These are phyloP conservation scores for Metaphire vulgaris DNA, from an alignment of 1,140 invertebrate genomes.

Conservation along the genomic window DNA sequence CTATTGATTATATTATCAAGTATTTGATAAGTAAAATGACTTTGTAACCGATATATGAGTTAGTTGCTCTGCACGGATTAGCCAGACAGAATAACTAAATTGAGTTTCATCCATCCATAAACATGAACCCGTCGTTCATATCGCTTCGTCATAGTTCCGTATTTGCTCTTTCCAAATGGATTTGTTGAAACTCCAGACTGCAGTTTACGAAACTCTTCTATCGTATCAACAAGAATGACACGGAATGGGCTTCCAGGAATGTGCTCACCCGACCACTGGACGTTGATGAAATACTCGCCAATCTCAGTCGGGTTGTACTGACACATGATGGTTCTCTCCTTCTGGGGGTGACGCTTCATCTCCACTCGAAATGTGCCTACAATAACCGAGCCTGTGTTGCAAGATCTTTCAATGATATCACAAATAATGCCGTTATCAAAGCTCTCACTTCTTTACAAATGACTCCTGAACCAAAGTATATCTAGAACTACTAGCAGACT, in stretches of 20 bases:
- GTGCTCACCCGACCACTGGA: constrained; percentile 95
- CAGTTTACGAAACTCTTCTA: constrained; percentile 70
- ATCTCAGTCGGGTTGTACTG: constrained; percentile 94
- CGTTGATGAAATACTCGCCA: constrained; percentile 94
- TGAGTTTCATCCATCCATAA: not conserved
- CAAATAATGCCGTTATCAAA: too few relatives aligned
- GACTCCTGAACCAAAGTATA: too few relatives aligned
- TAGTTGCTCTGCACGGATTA: too few relatives aligned
- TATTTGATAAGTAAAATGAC: too few relatives aligned
- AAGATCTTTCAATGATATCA: too few relatives aligned
- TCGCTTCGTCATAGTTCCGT: not conserved
- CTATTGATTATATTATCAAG: too few relatives aligned
- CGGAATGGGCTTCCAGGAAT: constrained; percentile 87
- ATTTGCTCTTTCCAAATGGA: not conserved
- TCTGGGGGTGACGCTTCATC: constrained; percentile 98
- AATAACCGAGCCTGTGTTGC: too few relatives aligned
- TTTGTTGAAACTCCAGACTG: not conserved
- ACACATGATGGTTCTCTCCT: constrained; percentile 95
- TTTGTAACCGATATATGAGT: too few relatives aligned
- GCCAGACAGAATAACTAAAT: too few relatives aligned
- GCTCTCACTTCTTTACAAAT: too few relatives aligned
- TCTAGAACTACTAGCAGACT: too few relatives aligned
- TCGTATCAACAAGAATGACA: constrained; percentile 97
- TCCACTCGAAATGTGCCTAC: constrained; percentile 91
- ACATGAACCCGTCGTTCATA: not conserved